Conservation (phyloP, 1,140 invertebrate genomes). For the Scaptomyza hsui region DNA sequence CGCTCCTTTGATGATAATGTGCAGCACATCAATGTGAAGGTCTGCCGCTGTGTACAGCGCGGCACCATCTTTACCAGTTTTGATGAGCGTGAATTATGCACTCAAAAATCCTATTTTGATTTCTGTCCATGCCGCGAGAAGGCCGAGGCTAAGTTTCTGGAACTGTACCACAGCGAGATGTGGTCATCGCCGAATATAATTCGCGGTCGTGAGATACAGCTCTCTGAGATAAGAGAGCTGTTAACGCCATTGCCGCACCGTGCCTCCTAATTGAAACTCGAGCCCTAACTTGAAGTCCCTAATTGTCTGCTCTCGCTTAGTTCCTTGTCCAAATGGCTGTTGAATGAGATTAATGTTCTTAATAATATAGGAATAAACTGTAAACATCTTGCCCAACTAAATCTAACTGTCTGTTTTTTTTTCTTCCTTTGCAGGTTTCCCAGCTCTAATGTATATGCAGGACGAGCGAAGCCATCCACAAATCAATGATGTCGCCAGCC, state of each 20-base stretch:
- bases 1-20: conserved; percentile 36
- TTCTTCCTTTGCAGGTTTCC: conserved; percentile 42
- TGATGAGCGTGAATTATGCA: conserved; percentile 54
- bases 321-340: conserved; percentile 33
- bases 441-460: conserved; percentile 68
- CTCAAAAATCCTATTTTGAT: conserved; percentile 71
- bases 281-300: not conserved
- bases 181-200: conserved; percentile 34
- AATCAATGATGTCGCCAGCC: conserved; percentile 10
- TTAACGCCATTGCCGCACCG: not conserved
- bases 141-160: conserved; percentile 74
- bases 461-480: conserved; percentile 46
- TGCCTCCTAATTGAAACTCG: not conserved
- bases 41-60: conserved; percentile 67
- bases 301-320: not conserved
- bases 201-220: conserved; percentile 48
- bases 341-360: conserved; percentile 10
- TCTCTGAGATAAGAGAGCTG: conserved; percentile 57
- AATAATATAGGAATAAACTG: conserved; percentile 42
- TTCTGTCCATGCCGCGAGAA: conserved; percentile 78
- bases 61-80: conserved; percentile 66
- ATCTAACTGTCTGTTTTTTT: conserved; percentile 16
- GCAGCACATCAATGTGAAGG: conserved; percentile 65
- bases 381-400: conserved; percentile 15
- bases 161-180: conserved; percentile 67